A percentile compares a stretch with the other conserved stretches of the same genome.
These are phyloP conservation scores for Pholis gunnellus DNA, from an alignment of 2,113 vertebrate genomes.

Conservation along the genomic window DNA sequence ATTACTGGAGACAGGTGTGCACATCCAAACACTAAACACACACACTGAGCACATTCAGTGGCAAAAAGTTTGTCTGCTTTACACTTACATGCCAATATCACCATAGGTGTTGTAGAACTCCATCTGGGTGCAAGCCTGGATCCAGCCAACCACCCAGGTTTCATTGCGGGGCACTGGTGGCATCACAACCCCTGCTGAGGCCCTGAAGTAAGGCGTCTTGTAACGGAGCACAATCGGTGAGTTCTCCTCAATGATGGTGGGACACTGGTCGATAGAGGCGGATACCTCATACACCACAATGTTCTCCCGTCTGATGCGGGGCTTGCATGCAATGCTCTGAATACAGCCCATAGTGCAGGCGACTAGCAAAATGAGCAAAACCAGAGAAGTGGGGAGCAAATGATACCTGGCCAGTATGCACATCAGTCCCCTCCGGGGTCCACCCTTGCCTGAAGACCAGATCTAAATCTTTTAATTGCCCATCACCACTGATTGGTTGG, in stretches of 20 bases:
- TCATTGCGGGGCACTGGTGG: constrained; percentile 95
- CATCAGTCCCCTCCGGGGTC: constrained; percentile 81
- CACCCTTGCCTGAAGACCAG: constrained; percentile 73
- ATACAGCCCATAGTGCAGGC: constrained; percentile 92
- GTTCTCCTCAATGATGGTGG: constrained; percentile 96
- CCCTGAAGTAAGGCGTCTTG: constrained; percentile 98
- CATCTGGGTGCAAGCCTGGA: constrained; percentile 99
- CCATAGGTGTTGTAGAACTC: constrained; percentile 99
- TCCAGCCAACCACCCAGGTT: constrained; percentile 99
- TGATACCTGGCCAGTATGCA: constrained; percentile 76
- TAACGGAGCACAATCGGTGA: constrained; percentile 98
- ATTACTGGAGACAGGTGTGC: not conserved
- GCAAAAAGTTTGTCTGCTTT: not conserved
- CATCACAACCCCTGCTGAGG: constrained; percentile 95
- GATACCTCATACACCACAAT: constrained; percentile 97
- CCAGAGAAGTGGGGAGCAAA: constrained; percentile 77
- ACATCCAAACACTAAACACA: constrained; percentile 12
- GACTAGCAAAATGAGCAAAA: constrained; percentile 78
- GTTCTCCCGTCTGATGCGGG: constrained; percentile 95
- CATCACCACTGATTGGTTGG: constrained; percentile 58
- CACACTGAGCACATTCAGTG: constrained; percentile 1
- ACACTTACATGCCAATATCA: constrained; percentile 94
- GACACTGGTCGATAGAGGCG: constrained; percentile 95
- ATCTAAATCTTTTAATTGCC: constrained; percentile 64
- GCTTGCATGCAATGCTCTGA: constrained; percentile 97